These are phyloP conservation scores for Isotomurus palustris DNA, from an alignment of 2,888 invertebrate genomes.

Conservation along the genomic window DNA sequence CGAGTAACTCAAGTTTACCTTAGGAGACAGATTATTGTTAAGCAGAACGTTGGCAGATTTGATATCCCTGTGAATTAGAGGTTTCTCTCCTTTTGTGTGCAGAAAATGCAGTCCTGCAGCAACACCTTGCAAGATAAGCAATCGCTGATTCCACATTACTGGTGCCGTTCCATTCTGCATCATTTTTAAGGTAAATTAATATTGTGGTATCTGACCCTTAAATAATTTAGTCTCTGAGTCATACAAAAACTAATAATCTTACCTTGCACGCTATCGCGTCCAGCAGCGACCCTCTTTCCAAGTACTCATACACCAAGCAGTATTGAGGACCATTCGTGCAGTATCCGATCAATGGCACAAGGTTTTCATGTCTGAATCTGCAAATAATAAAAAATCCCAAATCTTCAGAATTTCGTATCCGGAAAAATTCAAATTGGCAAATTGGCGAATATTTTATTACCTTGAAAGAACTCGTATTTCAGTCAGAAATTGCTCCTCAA, in stretches of 20 bases:
- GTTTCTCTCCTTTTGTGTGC: constrained; percentile 59
- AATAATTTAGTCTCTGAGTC: background rate
- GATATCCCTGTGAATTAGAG: constrained; percentile 71
- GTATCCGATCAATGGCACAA: constrained; percentile 68
- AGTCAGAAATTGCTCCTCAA: constrained; percentile 42
- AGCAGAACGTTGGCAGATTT: constrained; percentile 75
- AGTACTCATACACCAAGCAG: constrained; percentile 71
- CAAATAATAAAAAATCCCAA: constrained; percentile 45
- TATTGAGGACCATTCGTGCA: constrained; percentile 63
- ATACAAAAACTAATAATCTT: constrained; percentile 11
- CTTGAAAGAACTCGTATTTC: constrained; percentile 47
- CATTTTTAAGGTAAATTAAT: background rate
- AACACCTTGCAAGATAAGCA: constrained; percentile 62
- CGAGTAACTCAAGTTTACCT: constrained; percentile 52
- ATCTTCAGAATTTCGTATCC: background rate
- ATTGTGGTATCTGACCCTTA: constrained; percentile 7
- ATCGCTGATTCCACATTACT: constrained; percentile 56
- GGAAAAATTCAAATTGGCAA: background rate
- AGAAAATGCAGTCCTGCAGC: constrained; percentile 66
- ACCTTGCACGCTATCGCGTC: constrained; percentile 58
- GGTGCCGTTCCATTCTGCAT: background rate
- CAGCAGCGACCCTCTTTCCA: constrained; percentile 68
- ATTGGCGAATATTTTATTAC: constrained; percentile 8
- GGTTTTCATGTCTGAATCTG: constrained; percentile 65
- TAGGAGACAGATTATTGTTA: constrained; percentile 62